Evolutionary conservation across 2,113 vertebrate genomes (phyloP), one percentile per base, ranked within the genome.

Genomic region (Brevimyrus niger): DNA sequence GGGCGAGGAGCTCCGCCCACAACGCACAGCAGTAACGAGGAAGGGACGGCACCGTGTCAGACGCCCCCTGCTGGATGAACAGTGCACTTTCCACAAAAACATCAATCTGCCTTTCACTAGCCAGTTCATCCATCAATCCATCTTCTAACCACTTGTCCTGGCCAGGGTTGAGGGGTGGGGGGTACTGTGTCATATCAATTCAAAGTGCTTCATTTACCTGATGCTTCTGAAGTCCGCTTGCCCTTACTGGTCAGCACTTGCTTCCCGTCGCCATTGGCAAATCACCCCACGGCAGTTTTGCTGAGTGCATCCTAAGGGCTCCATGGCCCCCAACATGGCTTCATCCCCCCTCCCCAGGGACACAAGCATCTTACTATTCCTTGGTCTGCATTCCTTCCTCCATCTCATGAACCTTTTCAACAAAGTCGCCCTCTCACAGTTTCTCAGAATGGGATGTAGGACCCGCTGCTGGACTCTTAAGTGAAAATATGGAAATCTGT

Each of bases 251-350:
- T 0, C 19, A 58, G 23, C 21, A 10, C 55, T 23, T 2, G 5
- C 3, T 21, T 7, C 21, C 55, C 19, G 3, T 35, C 4, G 55
- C 51, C 58, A 31, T 44, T 31, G 11, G 0, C 15, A 51, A 51
- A 51, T 51, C 23, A 50, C 48, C 11, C 48, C 15, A 27, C 13
- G 48, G 35, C 27, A 23, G 44, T 47, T 38, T 35, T 89, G 51
- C 88, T 48, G 47, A 76, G 85, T 46, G 35, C 89, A 85, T 90
- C 42, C 83, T n/a, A 46, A 69, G 13, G 44, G 65, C 48, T 42
- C 76, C 31, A 19, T 53, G 27, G 69, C 51, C 17, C 21, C 21
- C 23, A 61, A n/a, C 58, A n/a, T n/a, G 58, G 17, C 88, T 55
- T 55, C 31, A 19, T n/a, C 35, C 11, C 48, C 13, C 50, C 50